These are phyloP conservation scores for Sus cebifrons DNA, from an alignment of 2,797 vertebrate genomes.

Conservation along the genomic window DNA sequence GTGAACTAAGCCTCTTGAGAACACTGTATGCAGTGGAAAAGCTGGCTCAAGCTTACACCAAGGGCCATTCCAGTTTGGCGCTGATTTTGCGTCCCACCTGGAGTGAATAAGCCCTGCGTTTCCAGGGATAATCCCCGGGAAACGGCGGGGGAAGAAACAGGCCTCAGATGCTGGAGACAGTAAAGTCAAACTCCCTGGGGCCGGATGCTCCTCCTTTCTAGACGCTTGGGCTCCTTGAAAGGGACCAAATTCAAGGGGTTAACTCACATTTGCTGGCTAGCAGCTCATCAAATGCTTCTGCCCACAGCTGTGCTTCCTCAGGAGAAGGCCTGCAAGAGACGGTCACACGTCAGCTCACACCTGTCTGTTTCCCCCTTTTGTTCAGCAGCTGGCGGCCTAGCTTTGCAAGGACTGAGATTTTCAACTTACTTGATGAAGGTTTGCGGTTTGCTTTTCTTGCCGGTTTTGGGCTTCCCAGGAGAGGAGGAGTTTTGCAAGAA, in stretches of 20 bases:
- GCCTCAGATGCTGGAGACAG: background rate
- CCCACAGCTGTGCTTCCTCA: slow-evolving; percentile 96
- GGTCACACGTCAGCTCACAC: background rate
- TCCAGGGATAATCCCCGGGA: background rate
- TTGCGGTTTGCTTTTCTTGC: slow-evolving; percentile 88
- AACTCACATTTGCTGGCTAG: slow-evolving; percentile 97
- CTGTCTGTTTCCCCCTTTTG: background rate
- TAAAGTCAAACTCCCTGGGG: background rate
- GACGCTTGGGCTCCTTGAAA: background rate
- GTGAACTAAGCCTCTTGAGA: slow-evolving; percentile 55
- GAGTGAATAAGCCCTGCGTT: background rate
- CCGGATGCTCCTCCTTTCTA: background rate
- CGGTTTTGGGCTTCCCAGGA: slow-evolving; percentile 86
- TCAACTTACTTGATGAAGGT: slow-evolving; percentile 88
- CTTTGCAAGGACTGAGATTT: background rate
- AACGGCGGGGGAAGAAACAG: background rate
- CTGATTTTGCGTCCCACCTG: slow-evolving; percentile 14
- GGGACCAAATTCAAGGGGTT: background rate
- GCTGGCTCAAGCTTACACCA: slow-evolving; percentile 81
- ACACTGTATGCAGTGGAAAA: slow-evolving; percentile 81
- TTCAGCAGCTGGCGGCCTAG: background rate
- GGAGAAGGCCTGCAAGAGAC: slow-evolving; percentile 92
- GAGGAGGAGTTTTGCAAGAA: slow-evolving; percentile 91
- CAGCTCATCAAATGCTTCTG: slow-evolving; percentile 96
- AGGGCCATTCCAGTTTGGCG: background rate